These are phyloP conservation scores for Barypeithes pellucidus DNA, from an alignment of 2,888 invertebrate species.

Conservation along the genomic window DNA sequence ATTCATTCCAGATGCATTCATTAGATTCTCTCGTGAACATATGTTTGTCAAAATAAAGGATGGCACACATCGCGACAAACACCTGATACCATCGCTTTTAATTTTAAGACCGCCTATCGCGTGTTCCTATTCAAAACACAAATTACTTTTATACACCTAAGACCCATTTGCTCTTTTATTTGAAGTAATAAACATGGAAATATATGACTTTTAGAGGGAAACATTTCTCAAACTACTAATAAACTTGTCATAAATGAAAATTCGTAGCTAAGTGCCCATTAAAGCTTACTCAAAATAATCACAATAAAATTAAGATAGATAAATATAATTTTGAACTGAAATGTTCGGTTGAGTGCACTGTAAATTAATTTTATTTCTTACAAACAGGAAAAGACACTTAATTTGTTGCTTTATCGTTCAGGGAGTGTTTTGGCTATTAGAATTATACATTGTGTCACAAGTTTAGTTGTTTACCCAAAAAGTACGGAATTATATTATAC, in stretches of 20 bases:
- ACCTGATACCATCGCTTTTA: constrained; percentile 34
- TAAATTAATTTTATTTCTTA: constrained; percentile 25
- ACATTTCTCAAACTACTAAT: constrained; percentile 28
- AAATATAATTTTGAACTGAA: constrained; percentile 33
- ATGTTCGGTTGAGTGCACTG: constrained; percentile 22
- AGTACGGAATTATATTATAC: no score
- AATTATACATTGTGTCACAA: not conserved
- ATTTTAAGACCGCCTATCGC: constrained; percentile 8
- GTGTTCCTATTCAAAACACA: constrained; percentile 39
- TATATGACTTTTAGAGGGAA: constrained; percentile 1
- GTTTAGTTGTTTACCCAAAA: no score
- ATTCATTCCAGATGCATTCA: no score
- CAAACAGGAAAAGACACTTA: constrained; percentile 26
- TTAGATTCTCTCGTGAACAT: no score
- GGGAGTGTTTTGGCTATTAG: not conserved
- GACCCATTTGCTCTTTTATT: constrained; percentile 26
- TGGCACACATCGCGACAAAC: constrained; percentile 14
- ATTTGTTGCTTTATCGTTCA: not conserved
- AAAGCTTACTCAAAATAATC: constrained; percentile 35
- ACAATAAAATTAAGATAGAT: constrained; percentile 34
- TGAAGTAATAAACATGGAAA: constrained; percentile 32
- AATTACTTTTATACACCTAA: constrained; percentile 35
- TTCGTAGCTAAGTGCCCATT: constrained; percentile 23
- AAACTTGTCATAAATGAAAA: constrained; percentile 32
- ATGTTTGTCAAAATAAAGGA: not conserved